phyloP scores from a whole-genome alignment of 2,113 vertebrate species.

The Semnornis frantzii region DNA sequence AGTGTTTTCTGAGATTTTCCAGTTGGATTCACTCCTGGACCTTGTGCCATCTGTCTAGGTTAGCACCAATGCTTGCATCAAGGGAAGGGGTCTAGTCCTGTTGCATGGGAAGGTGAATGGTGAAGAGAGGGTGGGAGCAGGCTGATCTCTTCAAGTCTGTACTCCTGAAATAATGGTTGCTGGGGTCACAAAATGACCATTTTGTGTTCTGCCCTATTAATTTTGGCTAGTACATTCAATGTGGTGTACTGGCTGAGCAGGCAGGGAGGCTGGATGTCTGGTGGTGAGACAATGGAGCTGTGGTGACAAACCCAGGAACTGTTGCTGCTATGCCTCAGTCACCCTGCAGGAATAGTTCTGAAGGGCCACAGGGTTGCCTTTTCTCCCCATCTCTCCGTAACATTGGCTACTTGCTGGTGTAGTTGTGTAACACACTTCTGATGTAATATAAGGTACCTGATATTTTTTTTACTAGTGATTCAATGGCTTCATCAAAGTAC shows the following conservation, averaged over 20 bases:
- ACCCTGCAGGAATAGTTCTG: background rate
- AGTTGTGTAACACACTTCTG: background rate
- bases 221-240: rapidly evolving
- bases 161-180: background rate
- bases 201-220: background rate
- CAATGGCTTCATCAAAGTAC: background rate
- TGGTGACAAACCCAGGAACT: background rate
- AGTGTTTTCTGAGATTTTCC: background rate
- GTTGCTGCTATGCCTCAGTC: background rate
- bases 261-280: background rate
- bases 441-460: background rate
- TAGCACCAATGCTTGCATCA: background rate
- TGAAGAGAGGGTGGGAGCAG: background rate
- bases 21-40: background rate
- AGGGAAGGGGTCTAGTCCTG: rapidly evolving
- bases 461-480: background rate
- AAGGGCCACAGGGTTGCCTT: background rate
- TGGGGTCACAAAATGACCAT: background rate
- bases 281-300: background rate
- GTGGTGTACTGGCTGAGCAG: rapidly evolving
- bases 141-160: background rate
- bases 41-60: background rate
- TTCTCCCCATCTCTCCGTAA: background rate
- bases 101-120: background rate
- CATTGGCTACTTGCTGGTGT: background rate